Evolutionary conservation across 53 echinoderm and acorn worm species (phyloP), one percentile per base, ranked within the genome.

Genomic region (Pentamera pediparva): DNA sequence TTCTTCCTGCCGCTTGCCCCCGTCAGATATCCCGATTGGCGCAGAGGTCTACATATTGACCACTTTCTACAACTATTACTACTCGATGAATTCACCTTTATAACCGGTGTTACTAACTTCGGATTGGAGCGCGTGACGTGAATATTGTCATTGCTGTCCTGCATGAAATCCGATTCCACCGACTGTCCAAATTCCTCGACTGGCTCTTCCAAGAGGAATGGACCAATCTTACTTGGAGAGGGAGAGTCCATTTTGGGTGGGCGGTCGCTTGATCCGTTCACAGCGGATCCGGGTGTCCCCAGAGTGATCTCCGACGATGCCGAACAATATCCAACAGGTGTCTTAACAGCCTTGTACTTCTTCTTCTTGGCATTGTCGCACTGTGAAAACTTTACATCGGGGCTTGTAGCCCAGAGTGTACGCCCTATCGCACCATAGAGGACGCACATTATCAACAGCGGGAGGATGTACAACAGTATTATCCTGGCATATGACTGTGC

Each of bases 121-220:
- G n/a, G n/a, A n/a, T n/a, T n/a, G n/a, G n/a, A n/a, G n/a, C n/a
- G n/a, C n/a, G n/a, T n/a, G n/a, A n/a, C n/a, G n/a, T n/a, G n/a
- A n/a, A 72, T 52, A 33, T 72, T 72, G 32, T 72, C 73, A 72
- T 72, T 72, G 17, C 73, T 54, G 25, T 72, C 73, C 33, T 31
- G 73, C 3, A 18, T 22, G 6, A 32, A 53, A 27, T 51, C 52
- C 19, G 52, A 51, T 31, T 69, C 50, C 1, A 15, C 70, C 20
- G 37, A 47, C 13, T 18, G 58, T 31, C 27, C 45, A 18, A 35
- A 11, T 5, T 77, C 69, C 18, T 58, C 70, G 0, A 57, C 62
- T 5, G 87, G 88, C 24, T 92, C 87, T 27, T 88, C 82, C 11
- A 92, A 62, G 19, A 79, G 83, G 73, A 92, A 92, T 0, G 92